phyloP scores from a whole-genome alignment of 2,888 invertebrate genomes.

The Chloroclystis v-ata region DNA sequence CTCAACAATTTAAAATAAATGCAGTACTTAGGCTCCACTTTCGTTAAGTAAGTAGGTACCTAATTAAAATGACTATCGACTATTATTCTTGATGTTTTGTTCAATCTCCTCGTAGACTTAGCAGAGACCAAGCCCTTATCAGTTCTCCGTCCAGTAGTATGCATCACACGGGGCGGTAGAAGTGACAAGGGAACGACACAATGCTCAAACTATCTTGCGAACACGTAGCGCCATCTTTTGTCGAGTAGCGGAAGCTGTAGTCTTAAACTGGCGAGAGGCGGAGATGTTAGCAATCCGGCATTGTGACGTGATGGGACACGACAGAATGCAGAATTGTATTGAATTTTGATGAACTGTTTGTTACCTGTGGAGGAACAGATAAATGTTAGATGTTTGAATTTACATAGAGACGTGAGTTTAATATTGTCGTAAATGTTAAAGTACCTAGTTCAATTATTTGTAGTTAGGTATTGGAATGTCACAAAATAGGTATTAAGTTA shows the following conservation, averaged over 20 bases:
- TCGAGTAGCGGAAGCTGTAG: constrained; percentile 33
- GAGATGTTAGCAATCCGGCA: constrained; percentile 40
- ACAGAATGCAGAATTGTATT: constrained; percentile 43
- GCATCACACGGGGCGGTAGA: constrained; percentile 87
- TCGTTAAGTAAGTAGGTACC: too few species aligned
- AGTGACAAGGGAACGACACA: constrained; percentile 92
- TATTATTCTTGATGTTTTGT: too few species aligned
- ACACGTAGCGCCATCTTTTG: constrained; percentile 39
- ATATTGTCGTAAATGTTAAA: neutral
- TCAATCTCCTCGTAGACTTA: constrained; percentile 36
- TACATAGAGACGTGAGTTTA: too few species aligned
- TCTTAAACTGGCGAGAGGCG: constrained; percentile 25
- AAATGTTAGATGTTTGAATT: too few species aligned
- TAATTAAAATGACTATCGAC: too few species aligned
- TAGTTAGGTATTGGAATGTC: too few species aligned
- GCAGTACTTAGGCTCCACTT: too few species aligned
- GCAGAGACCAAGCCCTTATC: constrained; percentile 92
- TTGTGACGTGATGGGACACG: constrained; percentile 42
- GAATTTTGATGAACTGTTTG: constrained; percentile 7
- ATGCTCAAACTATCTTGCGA: constrained; percentile 31
- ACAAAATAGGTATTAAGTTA: neutral
- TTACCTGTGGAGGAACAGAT: constrained; percentile 13
- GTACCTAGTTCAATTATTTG: neutral
- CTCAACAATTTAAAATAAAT: too few species aligned
- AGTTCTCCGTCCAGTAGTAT: constrained; percentile 98